These are phyloP conservation scores for Microtus oregoni DNA, from an alignment of 2,113 vertebrate species.

Conservation along the genomic window DNA sequence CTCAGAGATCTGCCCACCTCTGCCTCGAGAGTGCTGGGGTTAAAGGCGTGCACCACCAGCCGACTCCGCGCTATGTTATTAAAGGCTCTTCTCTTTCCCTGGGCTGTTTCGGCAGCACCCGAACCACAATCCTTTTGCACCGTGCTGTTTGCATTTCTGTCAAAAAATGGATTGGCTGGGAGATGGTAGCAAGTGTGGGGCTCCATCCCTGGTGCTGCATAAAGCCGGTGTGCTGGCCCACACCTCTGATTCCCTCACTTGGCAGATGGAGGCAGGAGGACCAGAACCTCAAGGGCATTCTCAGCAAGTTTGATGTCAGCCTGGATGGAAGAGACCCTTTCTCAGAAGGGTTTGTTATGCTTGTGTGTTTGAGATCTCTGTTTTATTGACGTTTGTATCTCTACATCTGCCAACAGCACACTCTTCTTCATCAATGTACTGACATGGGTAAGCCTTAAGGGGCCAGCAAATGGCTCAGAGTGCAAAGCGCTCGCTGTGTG, in stretches of 20 bases:
- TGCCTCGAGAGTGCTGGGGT: no score
- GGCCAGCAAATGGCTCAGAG: neutral
- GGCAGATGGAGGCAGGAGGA: neutral
- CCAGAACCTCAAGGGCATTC: neutral
- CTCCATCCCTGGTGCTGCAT: neutral
- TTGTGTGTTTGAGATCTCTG: neutral
- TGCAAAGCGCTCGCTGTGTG: neutral
- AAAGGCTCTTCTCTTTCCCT: conserved; percentile 14
- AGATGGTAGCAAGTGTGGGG: no score
- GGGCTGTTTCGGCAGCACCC: neutral
- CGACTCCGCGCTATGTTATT: neutral
- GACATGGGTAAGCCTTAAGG: conserved; percentile 45
- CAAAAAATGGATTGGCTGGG: neutral
- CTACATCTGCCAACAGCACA: neutral
- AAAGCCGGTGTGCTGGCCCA: neutral
- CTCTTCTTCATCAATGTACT: neutral
- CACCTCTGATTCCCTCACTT: neutral
- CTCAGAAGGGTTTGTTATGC: neutral
- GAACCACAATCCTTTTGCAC: neutral
- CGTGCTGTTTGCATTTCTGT: conserved; percentile 22
- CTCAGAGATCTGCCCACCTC: no score
- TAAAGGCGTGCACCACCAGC: no score
- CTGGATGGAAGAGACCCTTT: neutral
- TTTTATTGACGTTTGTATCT: conserved; percentile 34
- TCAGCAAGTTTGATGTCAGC: neutral